Evolutionary conservation across 1,140 invertebrate genomes (phyloP).

Genomic region (Gryllus bimaculatus): DNA sequence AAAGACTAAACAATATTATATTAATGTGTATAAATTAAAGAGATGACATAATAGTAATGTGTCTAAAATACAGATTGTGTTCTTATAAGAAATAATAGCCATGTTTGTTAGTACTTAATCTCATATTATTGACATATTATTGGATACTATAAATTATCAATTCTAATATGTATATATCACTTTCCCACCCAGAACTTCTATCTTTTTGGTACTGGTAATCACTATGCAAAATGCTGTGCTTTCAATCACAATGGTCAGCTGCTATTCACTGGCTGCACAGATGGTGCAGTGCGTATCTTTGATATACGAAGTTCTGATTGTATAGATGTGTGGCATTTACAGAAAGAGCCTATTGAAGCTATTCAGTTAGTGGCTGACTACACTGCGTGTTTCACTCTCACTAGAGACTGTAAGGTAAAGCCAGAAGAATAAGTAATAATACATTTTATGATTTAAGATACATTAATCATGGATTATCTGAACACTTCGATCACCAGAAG

Average conservation of each 20-base stretch:
- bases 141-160: too few species aligned
- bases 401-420: slow-evolving; percentile 42
- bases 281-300: slow-evolving; percentile 50
- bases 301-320: slow-evolving; percentile 47
- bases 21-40: neutral
- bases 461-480: neutral
- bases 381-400: slow-evolving; percentile 47
- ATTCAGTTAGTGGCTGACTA: slow-evolving; percentile 47
- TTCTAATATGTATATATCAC: too few species aligned
- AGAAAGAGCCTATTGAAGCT: slow-evolving; percentile 42
- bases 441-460: neutral
- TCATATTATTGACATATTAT: too few species aligned
- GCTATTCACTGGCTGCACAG: slow-evolving; percentile 48
- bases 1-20: neutral
- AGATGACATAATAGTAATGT: too few species aligned
- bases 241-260: slow-evolving; percentile 61
- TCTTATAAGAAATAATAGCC: too few species aligned
- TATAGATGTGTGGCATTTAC: slow-evolving; percentile 44
- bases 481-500: neutral
- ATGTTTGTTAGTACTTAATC: too few species aligned
- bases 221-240: slow-evolving; percentile 37
- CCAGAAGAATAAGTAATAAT: neutral
- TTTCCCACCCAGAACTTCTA: too few species aligned
- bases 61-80: too few species aligned
- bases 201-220: neutral